Conservation (phyloP, 2,888 invertebrate genomes). For the Hypomecis atomaria region DNA sequence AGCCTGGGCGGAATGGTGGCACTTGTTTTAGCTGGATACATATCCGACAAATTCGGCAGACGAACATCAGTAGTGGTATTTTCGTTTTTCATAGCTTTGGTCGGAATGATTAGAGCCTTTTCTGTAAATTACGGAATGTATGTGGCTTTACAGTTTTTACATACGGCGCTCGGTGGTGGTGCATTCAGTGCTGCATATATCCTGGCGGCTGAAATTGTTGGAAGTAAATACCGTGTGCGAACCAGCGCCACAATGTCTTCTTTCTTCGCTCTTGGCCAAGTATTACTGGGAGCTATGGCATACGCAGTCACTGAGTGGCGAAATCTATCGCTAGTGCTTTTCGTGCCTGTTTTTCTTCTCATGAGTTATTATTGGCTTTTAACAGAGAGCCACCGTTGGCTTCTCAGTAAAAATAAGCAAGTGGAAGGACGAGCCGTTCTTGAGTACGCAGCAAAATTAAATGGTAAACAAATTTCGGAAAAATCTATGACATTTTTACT, state of each 20-base stretch:
- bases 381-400: conserved; percentile 91
- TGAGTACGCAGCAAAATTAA: conserved; percentile 85
- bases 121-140: conserved; percentile 77
- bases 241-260: conserved; percentile 89
- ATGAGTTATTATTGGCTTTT: conserved; percentile 87
- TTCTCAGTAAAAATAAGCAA: conserved; percentile 87
- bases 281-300: conserved; percentile 87
- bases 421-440: conserved; percentile 86
- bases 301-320: conserved; percentile 89
- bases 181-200: conserved; percentile 76
- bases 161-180: conserved; percentile 75
- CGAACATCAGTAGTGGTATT: conserved; percentile 71
- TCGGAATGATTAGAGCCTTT: conserved; percentile 71
- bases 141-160: conserved; percentile 68
- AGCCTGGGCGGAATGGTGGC: conserved; percentile 89
- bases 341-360: conserved; percentile 87
- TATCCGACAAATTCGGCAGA: conserved; percentile 86
- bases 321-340: conserved; percentile 86
- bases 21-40: conserved; percentile 87
- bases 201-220: conserved; percentile 90
- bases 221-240: conserved; percentile 88
- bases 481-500: conserved; percentile 69
- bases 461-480: conserved; percentile 81
- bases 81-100: conserved; percentile 69
- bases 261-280: conserved; percentile 90